Evolutionary conservation across 53 echinoderm and acorn worm species (phyloP).

Genomic region (Glandiceps talaboti): DNA sequence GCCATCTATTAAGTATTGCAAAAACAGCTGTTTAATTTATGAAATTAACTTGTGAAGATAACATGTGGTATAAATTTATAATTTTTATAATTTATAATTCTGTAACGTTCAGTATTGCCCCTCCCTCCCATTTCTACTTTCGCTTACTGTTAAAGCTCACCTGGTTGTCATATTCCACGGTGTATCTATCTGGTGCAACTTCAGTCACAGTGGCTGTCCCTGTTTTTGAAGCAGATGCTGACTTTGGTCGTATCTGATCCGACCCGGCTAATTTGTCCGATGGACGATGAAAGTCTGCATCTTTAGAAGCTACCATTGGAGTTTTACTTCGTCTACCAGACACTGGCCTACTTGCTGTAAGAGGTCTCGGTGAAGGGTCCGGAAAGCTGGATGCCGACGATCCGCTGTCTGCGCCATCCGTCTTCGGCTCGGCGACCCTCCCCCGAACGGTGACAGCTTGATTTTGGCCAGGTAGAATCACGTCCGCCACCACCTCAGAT

Average conservation of each 20-base stretch:
- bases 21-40: too few relatives aligned
- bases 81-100: too few relatives aligned
- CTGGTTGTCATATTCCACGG: slow-evolving; percentile 53
- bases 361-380: neutral
- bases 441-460: slow-evolving; percentile 60
- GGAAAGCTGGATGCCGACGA: neutral
- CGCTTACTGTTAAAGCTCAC: too few relatives aligned
- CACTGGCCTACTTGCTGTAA: neutral
- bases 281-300: neutral
- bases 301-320: neutral
- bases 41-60: too few relatives aligned
- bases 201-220: slow-evolving; percentile 65
- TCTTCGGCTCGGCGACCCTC: slow-evolving; percentile 20
- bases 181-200: slow-evolving; percentile 80
- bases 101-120: too few relatives aligned
- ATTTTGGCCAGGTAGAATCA: slow-evolving; percentile 57
- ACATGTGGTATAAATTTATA: too few relatives aligned
- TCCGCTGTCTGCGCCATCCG: slow-evolving; percentile 5
- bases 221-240: neutral
- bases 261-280: neutral
- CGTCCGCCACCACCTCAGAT: slow-evolving; percentile 62
- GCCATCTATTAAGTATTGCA: too few relatives aligned
- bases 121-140: too few relatives aligned
- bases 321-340: slow-evolving; percentile 13
- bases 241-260: neutral